phyloP scores from a whole-genome alignment of 2,888 invertebrate species.

The Cylloceria caligata region DNA sequence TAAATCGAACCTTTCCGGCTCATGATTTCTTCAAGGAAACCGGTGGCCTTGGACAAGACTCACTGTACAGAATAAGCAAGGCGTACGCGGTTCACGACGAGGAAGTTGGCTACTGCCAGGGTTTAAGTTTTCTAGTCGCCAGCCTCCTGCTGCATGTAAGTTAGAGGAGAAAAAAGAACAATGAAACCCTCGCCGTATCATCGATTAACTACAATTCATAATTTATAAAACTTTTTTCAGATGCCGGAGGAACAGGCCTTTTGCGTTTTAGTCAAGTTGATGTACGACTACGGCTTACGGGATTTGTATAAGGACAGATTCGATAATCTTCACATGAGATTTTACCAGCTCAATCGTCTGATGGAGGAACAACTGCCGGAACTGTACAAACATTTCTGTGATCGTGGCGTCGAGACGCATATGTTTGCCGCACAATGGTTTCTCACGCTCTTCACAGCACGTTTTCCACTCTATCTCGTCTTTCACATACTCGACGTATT shows the following conservation, averaged over 20 bases:
- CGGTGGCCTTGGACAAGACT: conserved; percentile 98
- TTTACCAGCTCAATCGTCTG: conserved; percentile 97
- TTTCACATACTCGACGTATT: conserved; percentile 99
- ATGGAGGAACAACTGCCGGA: conserved; percentile 96
- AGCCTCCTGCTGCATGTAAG: conserved; percentile 97
- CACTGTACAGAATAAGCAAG: conserved; percentile 97
- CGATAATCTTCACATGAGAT: conserved; percentile 96
- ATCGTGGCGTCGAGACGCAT: conserved; percentile 95
- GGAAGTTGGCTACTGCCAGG: conserved; percentile 99
- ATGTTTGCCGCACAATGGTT: conserved; percentile 99
- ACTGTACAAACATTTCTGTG: conserved; percentile 92
- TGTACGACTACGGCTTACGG: conserved; percentile 98
- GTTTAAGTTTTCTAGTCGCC: conserved; percentile 98
- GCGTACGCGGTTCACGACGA: conserved; percentile 99
- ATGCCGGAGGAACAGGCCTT: conserved; percentile 99
- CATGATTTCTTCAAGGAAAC: conserved; percentile 99
- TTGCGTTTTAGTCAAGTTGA: conserved; percentile 97
- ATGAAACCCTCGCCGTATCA: no score
- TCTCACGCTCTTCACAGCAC: conserved; percentile 99
- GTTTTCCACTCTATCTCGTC: conserved; percentile 98
- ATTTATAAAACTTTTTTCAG: conserved; percentile 85
- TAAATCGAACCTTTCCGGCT: conserved; percentile 99
- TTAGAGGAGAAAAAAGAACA: conserved; percentile 24
- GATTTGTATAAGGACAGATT: conserved; percentile 99
- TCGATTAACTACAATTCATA: no score